phyloP scores from a whole-genome alignment of 2,888 invertebrate genomes.

The Agrotis exclamationis region DNA sequence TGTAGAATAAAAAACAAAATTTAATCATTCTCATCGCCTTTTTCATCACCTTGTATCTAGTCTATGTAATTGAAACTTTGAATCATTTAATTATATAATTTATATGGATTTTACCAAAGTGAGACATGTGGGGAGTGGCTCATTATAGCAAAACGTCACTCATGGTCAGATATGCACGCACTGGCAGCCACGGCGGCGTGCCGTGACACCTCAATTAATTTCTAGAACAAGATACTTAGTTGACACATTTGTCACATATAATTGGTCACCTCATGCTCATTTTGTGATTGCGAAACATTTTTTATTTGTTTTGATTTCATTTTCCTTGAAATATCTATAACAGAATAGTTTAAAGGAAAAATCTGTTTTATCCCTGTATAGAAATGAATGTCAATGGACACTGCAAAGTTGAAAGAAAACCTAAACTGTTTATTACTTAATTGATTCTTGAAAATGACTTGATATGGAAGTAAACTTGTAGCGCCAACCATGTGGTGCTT shows the following conservation, averaged over 20 bases:
- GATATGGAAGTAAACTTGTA: background rate
- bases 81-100: conserved; percentile 5
- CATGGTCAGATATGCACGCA: conserved; percentile 68
- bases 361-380: conserved; percentile 27
- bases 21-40: background rate
- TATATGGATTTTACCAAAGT: conserved; percentile 25
- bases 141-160: conserved; percentile 59
- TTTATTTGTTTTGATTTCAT: conserved; percentile 39
- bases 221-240: conserved; percentile 63
- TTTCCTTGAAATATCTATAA: conserved; percentile 47
- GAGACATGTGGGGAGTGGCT: conserved; percentile 53
- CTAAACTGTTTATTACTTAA: background rate
- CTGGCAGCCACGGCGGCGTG: conserved; percentile 63
- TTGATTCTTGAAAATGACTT: background rate
- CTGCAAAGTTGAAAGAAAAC: conserved; percentile 17
- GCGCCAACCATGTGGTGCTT: no score
- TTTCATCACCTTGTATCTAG: background rate
- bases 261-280: conserved; percentile 51
- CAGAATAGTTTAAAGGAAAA: conserved; percentile 24
- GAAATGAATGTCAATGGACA: conserved; percentile 32
- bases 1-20: background rate
- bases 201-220: conserved; percentile 68
- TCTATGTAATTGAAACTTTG: background rate
- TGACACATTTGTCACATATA: conserved; percentile 63
- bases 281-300: conserved; percentile 44